Evolutionary conservation across 2,888 invertebrate genomes (phyloP).

Genomic region (Diaperis boleti): DNA sequence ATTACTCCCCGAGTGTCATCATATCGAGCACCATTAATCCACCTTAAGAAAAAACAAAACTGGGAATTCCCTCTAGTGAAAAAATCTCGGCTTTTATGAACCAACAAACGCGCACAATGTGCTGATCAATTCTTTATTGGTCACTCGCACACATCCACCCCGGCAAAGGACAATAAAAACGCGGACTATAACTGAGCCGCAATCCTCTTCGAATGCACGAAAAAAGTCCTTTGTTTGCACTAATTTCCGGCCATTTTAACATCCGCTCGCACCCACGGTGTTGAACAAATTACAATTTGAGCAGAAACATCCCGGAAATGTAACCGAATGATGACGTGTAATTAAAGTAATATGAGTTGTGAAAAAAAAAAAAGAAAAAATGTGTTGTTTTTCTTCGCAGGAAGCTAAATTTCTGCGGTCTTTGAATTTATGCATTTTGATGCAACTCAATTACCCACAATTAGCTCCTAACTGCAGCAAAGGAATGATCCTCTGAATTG

Average conservation of each 20-base stretch:
- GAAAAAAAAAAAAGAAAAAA: background rate
- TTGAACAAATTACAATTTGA: slow-evolving; percentile 6
- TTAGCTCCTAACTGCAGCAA: slow-evolving; percentile 8
- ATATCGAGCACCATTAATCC: slow-evolving; percentile 9
- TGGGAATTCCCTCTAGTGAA: background rate
- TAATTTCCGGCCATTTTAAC: slow-evolving; percentile 6
- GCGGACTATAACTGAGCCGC: background rate
- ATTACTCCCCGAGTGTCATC: slow-evolving; percentile 17
- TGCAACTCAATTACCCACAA: slow-evolving; percentile 17
- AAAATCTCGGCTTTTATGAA: slow-evolving; percentile 13
- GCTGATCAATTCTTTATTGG: slow-evolving; percentile 17
- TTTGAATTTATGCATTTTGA: slow-evolving; percentile 2
- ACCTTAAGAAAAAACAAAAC: slow-evolving; percentile 13
- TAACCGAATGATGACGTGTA: slow-evolving; percentile 1
- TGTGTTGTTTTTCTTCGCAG: background rate
- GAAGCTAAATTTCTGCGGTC: background rate
- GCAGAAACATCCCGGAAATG: slow-evolving; percentile 5
- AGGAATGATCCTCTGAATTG: slow-evolving; percentile 11
- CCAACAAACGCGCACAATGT: slow-evolving; percentile 2
- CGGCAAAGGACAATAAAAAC: slow-evolving; percentile 2
- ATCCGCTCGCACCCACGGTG: slow-evolving; percentile 10
- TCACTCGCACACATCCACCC: background rate
- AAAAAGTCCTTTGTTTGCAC: slow-evolving; percentile 1
- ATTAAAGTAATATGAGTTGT: background rate
- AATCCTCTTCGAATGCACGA: no score